Evolutionary conservation across 2,888 invertebrate genomes (phyloP), one percentile per base, ranked within the genome.

Genomic region (Coelinius sp.): DNA sequence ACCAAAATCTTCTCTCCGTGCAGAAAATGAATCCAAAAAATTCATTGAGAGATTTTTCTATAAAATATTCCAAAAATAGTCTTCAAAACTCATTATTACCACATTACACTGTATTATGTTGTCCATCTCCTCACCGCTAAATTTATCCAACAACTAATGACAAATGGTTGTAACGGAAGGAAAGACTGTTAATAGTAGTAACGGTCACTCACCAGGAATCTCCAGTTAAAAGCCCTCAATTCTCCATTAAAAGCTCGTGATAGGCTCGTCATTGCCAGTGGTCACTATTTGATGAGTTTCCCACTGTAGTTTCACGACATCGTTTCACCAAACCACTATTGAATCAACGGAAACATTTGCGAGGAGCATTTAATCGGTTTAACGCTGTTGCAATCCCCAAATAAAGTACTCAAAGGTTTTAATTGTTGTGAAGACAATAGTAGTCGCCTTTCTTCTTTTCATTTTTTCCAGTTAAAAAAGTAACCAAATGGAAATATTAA

Each of bases 241-340:
- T 53, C 14, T 2, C 12, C n/a, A 25, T 25, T 53, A 22, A 53
- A 53, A 53, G 53, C 52, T 10, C 22, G 24, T 25, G 8, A 22
- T 53, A 25, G 24, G 25, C 53, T 53, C 53, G 53, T 53, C 53
- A 53, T 53, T 53, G 53, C 7, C 53, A 53, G 53, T 25, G 53
- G 53, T 53, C 6, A n/a, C 14, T 53, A 12, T 53, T 53, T 53
- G 25, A 53, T 53, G 53, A 53, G 53, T 25, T 53, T n/a, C n/a
- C 53, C 53, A 25, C 25, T 25, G n/a, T n/a, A 53, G 53, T 22
- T 53, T 22, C 53, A 14, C 25, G n/a, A 53, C 53, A 53, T 25
- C 25, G 53, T 25, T 53, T 53, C 25, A 24, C 53, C 14, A 53
- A 53, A 53, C 53, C 53, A 25, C 53, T 8, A 53, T 25, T 53